These are phyloP conservation scores for Gobio gobio DNA, from an alignment of 2,113 vertebrate genomes.

Conservation along the genomic window DNA sequence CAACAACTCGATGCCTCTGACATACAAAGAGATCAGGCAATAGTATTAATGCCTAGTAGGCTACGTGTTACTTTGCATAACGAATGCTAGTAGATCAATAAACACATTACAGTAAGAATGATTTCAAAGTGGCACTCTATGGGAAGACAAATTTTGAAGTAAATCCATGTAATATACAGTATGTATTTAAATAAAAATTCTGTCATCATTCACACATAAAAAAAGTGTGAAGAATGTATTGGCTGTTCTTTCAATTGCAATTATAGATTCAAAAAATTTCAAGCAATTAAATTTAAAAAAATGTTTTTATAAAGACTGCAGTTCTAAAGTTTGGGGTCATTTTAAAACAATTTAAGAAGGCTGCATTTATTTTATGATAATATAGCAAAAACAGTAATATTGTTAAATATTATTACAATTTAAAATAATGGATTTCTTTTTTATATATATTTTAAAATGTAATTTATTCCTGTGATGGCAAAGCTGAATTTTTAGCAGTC, in stretches of 20 bases:
- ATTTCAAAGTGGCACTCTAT: neutral
- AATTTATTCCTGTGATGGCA: neutral
- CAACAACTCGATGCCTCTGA: neutral
- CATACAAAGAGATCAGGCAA: neutral
- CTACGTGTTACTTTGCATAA: neutral
- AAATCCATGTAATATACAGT: neutral
- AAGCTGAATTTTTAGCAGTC: neutral
- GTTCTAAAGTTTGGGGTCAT: neutral
- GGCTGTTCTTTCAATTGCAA: neutral
- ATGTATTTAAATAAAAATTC: neutral
- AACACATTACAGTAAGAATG: neutral
- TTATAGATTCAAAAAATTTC: neutral
- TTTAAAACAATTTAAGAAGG: neutral
- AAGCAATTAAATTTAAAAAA: neutral
- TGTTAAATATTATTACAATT: neutral
- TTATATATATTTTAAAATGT: neutral
- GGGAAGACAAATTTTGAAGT: neutral
- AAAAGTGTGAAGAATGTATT: neutral
- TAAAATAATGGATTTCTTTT: neutral
- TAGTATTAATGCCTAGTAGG: neutral
- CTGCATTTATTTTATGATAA: neutral
- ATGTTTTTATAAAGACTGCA: neutral
- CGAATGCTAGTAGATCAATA: neutral
- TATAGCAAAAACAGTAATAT: neutral
- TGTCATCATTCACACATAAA: neutral